phyloP scores from a whole-genome alignment of 1,140 invertebrate genomes.

The Drosophila pectinifera region DNA sequence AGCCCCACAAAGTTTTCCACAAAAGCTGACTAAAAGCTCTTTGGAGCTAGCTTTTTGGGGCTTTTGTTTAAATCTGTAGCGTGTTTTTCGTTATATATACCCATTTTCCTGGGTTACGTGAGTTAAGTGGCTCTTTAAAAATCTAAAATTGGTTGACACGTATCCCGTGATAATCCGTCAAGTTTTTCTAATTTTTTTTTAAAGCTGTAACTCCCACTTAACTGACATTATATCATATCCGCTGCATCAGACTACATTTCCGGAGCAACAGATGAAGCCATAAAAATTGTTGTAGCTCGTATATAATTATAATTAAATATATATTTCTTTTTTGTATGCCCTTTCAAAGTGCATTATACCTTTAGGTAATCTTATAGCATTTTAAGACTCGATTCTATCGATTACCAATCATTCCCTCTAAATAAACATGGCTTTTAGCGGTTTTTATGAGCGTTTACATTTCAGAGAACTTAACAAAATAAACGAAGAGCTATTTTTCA shows the following conservation, averaged over 20 bases:
- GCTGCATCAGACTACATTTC: conserved; percentile 17
- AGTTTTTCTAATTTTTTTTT: conserved; percentile 8
- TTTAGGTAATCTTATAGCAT: too few relatives aligned
- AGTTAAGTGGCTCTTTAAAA: background rate
- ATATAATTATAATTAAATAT: background rate
- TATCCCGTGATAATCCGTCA: conserved; percentile 7
- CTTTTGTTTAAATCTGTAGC: background rate
- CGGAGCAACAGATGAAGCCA: conserved; percentile 17
- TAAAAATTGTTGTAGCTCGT: background rate
- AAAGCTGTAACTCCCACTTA: background rate
- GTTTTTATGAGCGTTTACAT: background rate
- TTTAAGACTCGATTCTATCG: too few relatives aligned
- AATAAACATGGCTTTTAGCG: background rate
- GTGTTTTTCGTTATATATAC: background rate
- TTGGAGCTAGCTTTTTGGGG: background rate
- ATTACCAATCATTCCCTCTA: background rate
- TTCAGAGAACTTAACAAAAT: background rate
- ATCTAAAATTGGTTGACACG: background rate
- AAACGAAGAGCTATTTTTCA: background rate
- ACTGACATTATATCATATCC: background rate
- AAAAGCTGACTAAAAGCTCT: conserved; percentile 2
- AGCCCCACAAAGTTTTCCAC: background rate
- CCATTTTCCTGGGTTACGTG: background rate
- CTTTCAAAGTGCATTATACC: background rate
- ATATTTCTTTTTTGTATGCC: background rate